Percentiles rank a stretch among this genome's conserved stretches.
Conservation (phyloP, 2,113 vertebrate genomes). For the Chrysochloris asiatica region DNA sequence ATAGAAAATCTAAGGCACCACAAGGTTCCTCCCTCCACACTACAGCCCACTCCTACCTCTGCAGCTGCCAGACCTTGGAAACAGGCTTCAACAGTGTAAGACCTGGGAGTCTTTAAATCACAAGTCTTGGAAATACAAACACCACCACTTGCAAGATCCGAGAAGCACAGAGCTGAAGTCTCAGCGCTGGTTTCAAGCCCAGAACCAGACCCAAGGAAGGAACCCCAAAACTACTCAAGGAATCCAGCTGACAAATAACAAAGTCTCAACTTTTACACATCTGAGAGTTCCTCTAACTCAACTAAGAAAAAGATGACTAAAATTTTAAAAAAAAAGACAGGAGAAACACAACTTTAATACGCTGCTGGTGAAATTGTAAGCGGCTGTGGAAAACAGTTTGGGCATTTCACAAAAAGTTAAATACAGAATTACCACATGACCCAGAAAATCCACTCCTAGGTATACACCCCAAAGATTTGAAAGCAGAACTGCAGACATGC, state of each 20-base stretch:
- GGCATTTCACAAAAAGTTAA: background rate
- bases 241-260: background rate
- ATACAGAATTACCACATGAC: background rate
- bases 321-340: background rate
- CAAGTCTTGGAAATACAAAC: background rate
- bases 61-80: background rate
- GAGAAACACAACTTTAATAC: background rate
- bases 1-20: background rate
- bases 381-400: background rate
- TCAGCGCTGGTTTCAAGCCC: background rate
- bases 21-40: background rate
- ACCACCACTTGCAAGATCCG: background rate
- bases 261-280: background rate
- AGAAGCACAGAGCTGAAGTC: background rate
- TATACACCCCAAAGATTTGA: background rate
- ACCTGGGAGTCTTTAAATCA: background rate
- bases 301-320: background rate
- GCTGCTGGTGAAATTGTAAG: background rate
- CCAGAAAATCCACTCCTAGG: background rate
- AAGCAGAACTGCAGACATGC: background rate
- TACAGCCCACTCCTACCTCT: background rate
- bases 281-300: background rate
- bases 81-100: background rate
- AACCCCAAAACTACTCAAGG: background rate
- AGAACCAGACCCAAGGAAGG: background rate